Base-by-base conservation (phyloP, 1,140 invertebrate genomes). In the Spodoptera frugiperda region DNA sequence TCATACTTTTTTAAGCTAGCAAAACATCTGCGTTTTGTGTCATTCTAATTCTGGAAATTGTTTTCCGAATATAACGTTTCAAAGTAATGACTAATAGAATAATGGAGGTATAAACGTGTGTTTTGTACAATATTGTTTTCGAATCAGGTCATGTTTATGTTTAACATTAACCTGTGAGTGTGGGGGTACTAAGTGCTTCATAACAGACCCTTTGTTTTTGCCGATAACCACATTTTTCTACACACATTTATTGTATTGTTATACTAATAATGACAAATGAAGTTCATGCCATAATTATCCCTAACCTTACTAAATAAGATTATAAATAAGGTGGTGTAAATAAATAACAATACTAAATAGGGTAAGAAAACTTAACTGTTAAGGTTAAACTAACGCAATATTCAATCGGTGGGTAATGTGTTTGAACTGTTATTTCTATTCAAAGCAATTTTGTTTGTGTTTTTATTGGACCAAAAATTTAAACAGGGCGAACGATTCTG, bases 191-290 rank as follows among this genome's bases (percentile, higher is more conserved):
- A 72, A 72, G 30, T 55, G 68, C 19, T 17, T 72, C 68, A 72
- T 72, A 72, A 57, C 33, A 46, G 51, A 72, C 17, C 30, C 68
- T 46, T 72, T 72, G 68, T 72, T 57, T 21, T 55, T 21, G 17
- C 49, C 19, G 68, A 72, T 72, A 72, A 72, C 68, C 46, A 55
- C 46, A 33, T 72, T 68, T 51, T 68, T 68, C 63, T 71, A 55
- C 15, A 21, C 30, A 30, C 17, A 25, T 51, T 51, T 51, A 51
- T 14, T 19, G 11, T 25, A 25, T 49, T 67, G n/a, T 48, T 39
- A 25, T 30, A 49, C 12, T n/a, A 67, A n/a, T 25, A 11, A 17
- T 12, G 63, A 21, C 14, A 17, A 46, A 65, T 9, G 10, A 61
- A 21, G 2, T 65, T 65, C 21, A 61, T 30, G 30, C 8, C 15